Base-by-base conservation (phyloP, 1,140 invertebrate species). In the Papilio aristodemus region DNA sequence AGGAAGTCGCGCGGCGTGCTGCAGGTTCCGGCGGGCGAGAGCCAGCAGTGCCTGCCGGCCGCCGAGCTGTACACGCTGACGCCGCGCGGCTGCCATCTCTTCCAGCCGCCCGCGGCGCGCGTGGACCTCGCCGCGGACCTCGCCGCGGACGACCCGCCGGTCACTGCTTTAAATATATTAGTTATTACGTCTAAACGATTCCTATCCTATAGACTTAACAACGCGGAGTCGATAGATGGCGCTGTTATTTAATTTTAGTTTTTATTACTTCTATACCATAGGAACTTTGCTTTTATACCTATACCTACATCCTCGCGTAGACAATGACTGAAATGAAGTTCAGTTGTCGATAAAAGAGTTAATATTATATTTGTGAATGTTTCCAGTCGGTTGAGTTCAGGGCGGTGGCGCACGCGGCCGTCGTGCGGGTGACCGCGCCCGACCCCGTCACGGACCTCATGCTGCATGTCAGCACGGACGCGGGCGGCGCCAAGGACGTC, bases 41-140 rank as follows among this genome's bases (percentile, higher is more conserved):
- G 83, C 27, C 68, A 69, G 59, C 79, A 80, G 75, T 97, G 97
- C 81, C 89, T 97, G 0, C 92, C 94, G 4, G 88, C 92, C 70
- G 83, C 93, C 37, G 96, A 95, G n/a, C 85, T 90, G 54, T 98
- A 98, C 83, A 92, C 93, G 57, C 94, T 98, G 38, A 93, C 93
- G 41, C 94, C 97, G 9, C 93, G 93, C 71, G 95, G 97, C 43
- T 98, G 98, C 86, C 97, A 99, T 86, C 91, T 93, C 70, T 98
- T 83, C 71, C 43, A 67, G 43, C 83, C 97, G 79, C 92, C 81
- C 3, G 86, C 92, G 22, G 80, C 74, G 4, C 92, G 88, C 79
- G 87, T 76, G 0, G 75, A 77, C 67, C 69, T 79, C 59, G 38
- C 60, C 9, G 59, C 57, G 0, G 75, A 77, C 67, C 69, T 79